phyloP scores from a whole-genome alignment of 2,888 invertebrate species.

The Luperina testacea region DNA sequence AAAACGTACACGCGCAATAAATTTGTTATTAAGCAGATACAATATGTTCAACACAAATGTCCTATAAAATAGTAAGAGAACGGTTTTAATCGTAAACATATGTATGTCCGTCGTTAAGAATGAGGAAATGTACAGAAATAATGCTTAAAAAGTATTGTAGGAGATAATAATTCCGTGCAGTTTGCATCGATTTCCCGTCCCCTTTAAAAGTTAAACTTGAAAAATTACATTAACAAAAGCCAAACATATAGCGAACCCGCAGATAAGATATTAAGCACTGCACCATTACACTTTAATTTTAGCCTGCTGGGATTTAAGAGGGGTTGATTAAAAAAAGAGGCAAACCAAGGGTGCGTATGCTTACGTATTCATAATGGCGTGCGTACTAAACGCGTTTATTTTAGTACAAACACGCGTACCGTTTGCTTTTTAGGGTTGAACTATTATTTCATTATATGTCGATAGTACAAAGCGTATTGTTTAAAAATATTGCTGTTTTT shows the following conservation, averaged over 20 bases:
- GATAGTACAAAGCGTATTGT: conserved; percentile 64
- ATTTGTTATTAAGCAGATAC: conserved; percentile 57
- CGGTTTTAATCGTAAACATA: conserved; percentile 35
- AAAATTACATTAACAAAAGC: conserved; percentile 88
- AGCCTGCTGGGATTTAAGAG: conserved; percentile 84
- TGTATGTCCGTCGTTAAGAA: conserved; percentile 39
- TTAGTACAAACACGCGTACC: conserved; percentile 61
- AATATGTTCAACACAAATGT: conserved; percentile 43
- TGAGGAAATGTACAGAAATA: conserved; percentile 34
- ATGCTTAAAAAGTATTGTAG: conserved; percentile 28
- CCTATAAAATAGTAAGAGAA: conserved; percentile 45
- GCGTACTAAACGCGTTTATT: conserved; percentile 78
- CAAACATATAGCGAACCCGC: conserved; percentile 84
- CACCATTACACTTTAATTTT: conserved; percentile 89
- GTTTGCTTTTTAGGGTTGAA: conserved; percentile 66
- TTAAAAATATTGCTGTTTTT: conserved; percentile 74
- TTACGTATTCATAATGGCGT: conserved; percentile 85
- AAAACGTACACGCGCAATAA: conserved; percentile 47
- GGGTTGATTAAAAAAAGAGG: conserved; percentile 84
- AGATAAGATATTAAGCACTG: conserved; percentile 89
- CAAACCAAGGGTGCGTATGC: conserved; percentile 80
- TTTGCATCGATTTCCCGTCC: conserved; percentile 50
- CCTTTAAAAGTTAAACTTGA: conserved; percentile 78
- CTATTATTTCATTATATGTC: conserved; percentile 65
- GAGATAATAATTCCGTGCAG: conserved; percentile 38